phyloP scores from a whole-genome alignment of 1,140 invertebrate species.

The Eriosoma lanigerum region DNA sequence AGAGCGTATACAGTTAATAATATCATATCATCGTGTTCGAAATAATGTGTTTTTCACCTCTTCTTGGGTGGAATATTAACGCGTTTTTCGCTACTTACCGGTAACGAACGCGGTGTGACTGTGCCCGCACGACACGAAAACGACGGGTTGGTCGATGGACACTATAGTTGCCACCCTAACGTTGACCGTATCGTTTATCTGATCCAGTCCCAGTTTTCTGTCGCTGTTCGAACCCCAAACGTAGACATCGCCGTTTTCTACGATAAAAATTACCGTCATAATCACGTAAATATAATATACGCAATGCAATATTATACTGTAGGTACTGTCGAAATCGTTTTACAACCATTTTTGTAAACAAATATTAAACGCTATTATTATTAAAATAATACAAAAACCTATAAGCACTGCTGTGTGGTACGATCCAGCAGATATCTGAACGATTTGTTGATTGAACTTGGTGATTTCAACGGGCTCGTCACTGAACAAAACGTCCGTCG shows the following conservation, averaged over 20 bases:
- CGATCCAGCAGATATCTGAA: constrained; percentile 63
- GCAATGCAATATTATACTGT: too few species aligned
- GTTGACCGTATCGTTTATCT: background rate
- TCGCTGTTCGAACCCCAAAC: constrained; percentile 70
- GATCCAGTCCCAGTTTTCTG: constrained; percentile 69
- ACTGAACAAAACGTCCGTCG: background rate
- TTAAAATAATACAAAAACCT: constrained; percentile 57
- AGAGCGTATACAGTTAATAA: too few species aligned
- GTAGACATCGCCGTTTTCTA: constrained; percentile 62
- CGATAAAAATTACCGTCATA: background rate
- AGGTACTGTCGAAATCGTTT: too few species aligned
- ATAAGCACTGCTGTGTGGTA: constrained; percentile 63
- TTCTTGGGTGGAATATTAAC: too few species aligned
- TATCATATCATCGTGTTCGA: too few species aligned
- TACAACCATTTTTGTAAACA: background rate
- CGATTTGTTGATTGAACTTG: constrained; percentile 54
- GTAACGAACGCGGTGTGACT: constrained; percentile 33
- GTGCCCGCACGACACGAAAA: constrained; percentile 2
- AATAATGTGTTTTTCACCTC: too few species aligned
- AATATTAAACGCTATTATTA: too few species aligned
- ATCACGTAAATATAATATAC: too few species aligned
- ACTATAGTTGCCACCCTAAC: constrained; percentile 15
- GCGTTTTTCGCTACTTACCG: background rate
- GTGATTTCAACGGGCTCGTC: constrained; percentile 44
- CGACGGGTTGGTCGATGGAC: background rate